Base-by-base conservation (phyloP, 2,797 vertebrate genomes). In the Clarias fuscus region DNA sequence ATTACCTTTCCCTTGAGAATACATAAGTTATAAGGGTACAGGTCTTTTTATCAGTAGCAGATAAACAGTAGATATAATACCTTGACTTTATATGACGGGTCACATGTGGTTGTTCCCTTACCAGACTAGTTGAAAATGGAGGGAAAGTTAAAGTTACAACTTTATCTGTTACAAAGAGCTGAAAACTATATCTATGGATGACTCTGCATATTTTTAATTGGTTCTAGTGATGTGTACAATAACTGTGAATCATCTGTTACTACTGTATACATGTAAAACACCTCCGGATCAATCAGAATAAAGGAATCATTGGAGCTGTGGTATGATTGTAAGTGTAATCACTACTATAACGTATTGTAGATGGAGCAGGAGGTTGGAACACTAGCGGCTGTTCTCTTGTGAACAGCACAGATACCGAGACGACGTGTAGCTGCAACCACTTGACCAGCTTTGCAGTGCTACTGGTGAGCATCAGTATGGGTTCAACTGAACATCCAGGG, bases 361-460 rank as follows among this genome's bases (percentile, higher is more conserved):
- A 84, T 83, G 96, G 94, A 24, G 89, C 67, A 27, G 98, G 97
- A 90, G 97, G 97, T 83, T 99, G 98, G 98, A 96, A 93, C 62
- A 85, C 90, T 0, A 89, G 92, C 7, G 98, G 98, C 0, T 99
- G 98, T 90, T 91, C n/a, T 13, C 91, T 97, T 33, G 91, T 94
- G 90, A 95, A 93, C 77, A 92, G 88, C 53, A 96, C 92, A 27
- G 40, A 89, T 2, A 95, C 96, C 48, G 92, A 95, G 79, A 98
- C 97, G 0, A 90, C 92, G 85, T 99, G 98, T 92, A 96, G 95
- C 91, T 99, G 98, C 91, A 97, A 95, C 91, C 98, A 99, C 86
- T 96, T 99, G 83, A 99, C 98, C 20, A 96, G 97, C 85, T 99
- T 99, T 89, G 97, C 96, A 0, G 93, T 99, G 83, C 93, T 99